Percentiles rank a stretch among this genome's conserved stretches.
Conservation (phyloP, 2,888 invertebrate genomes). For the Conomelus anceps region DNA sequence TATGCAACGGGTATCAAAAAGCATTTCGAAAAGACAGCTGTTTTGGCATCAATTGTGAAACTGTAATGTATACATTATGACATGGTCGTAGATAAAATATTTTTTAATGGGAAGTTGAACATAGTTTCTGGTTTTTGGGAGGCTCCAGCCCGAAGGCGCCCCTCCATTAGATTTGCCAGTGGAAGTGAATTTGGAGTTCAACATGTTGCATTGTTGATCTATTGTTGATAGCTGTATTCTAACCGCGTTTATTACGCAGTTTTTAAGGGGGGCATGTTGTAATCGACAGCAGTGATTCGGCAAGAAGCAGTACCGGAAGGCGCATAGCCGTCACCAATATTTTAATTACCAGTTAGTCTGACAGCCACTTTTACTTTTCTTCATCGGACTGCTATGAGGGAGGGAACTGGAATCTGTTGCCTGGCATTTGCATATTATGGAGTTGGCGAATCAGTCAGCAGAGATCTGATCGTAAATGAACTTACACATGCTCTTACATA, state of each 20-base stretch:
- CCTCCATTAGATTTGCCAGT: too few species aligned
- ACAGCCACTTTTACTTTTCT: background rate
- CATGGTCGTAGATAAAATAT: too few species aligned
- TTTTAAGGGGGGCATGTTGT: background rate
- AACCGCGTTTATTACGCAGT: background rate
- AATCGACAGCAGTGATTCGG: too few species aligned
- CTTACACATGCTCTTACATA: background rate
- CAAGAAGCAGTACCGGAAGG: background rate
- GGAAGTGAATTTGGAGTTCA: too few species aligned
- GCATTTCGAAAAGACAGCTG: too few species aligned
- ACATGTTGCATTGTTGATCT: background rate
- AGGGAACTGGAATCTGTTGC: background rate
- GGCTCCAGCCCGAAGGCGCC: too few species aligned
- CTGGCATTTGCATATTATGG: background rate
- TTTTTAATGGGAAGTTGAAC: too few species aligned
- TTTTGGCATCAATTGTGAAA: too few species aligned
- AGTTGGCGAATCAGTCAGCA: background rate
- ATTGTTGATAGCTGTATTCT: background rate
- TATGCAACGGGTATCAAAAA: too few species aligned
- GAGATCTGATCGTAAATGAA: background rate
- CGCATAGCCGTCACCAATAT: too few species aligned
- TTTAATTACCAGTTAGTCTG: background rate
- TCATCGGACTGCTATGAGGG: background rate
- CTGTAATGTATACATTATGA: too few species aligned
- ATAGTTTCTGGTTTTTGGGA: too few species aligned